Evolutionary conservation across 2,888 invertebrate genomes (phyloP), one percentile per base, ranked within the genome.

Genomic region (Palloptera scutellata): DNA sequence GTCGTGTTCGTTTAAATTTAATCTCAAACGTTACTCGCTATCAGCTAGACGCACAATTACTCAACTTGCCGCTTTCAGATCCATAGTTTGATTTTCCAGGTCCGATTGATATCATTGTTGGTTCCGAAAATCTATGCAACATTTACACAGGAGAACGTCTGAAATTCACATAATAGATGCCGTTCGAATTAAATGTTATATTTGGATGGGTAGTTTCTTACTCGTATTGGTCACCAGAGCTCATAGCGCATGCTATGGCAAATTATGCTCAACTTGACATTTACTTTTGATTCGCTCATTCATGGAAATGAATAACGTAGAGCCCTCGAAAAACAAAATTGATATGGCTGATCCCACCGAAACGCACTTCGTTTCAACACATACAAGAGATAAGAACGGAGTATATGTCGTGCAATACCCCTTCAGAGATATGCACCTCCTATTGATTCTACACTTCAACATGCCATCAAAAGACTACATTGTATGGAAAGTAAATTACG

Each of bases 161-260:
- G 9, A 17, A 58, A 45, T 65, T 64, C 53, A 48, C 41, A 40
- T n/a, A 8, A 30, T 2, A 8, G 6, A 17, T 63, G 60, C 30
- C 30, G 3, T 30, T 30, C 6, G 30, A 2, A 30, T 6, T 30
- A 30, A n/a, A 15, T 12, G 69, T 59, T 4, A 64, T 70, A 1
- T 70, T 70, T 64, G 69, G 70, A 19, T 72, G 70, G 67, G 67
- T 70, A 1, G 52, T 68, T 15, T 54, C 61, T 13, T 67, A 63
- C 17, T 64, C 64, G 10, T 64, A 63, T 53, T 13, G 2, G 15
- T 20, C 51, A 20, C 30, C 67, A 5, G 61, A 64, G 10, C 15
- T 54, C 15, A 13, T 17, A 48, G 3, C 2, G 15, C 48, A 5
- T 8, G 48, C 13, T n/a, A 15, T 48, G 1, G 48, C 48, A 48